These are phyloP conservation scores for Ceyx melanurus DNA, from an alignment of 2,113 vertebrate genomes.

Conservation along the genomic window DNA sequence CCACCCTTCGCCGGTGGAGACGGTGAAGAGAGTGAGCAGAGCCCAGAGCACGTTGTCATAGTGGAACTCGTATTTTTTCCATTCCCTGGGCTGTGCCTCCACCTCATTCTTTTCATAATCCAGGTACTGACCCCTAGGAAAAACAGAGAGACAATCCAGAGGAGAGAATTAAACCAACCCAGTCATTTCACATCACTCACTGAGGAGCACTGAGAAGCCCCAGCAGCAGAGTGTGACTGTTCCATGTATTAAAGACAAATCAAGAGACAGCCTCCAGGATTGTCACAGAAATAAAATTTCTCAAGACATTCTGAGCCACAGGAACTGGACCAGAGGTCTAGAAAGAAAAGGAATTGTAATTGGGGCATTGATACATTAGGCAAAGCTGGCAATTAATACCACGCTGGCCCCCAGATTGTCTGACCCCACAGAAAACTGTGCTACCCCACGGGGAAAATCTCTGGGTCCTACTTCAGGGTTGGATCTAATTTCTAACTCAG, in stretches of 20 bases:
- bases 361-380: background rate
- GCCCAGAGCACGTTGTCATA: constrained; percentile 98
- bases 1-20: constrained; percentile 97
- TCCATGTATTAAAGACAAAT: background rate
- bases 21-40: constrained; percentile 93
- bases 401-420: background rate
- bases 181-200: background rate
- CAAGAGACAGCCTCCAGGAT: background rate
- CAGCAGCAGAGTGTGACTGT: accelerated
- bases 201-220: background rate
- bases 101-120: constrained; percentile 90
- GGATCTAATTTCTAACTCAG: background rate
- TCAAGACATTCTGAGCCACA: background rate
- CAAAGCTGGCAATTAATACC: background rate
- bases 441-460: background rate
- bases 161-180: background rate
- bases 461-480: background rate
- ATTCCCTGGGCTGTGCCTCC: constrained; percentile 87
- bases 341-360: background rate
- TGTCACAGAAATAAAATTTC: background rate
- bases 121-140: constrained; percentile 88
- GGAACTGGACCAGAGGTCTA: background rate
- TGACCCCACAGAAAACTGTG: background rate
- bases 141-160: background rate
- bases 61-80: constrained; percentile 96